Base-by-base conservation (phyloP, 2,797 vertebrate genomes). In the Champsocephalus gunnari region DNA sequence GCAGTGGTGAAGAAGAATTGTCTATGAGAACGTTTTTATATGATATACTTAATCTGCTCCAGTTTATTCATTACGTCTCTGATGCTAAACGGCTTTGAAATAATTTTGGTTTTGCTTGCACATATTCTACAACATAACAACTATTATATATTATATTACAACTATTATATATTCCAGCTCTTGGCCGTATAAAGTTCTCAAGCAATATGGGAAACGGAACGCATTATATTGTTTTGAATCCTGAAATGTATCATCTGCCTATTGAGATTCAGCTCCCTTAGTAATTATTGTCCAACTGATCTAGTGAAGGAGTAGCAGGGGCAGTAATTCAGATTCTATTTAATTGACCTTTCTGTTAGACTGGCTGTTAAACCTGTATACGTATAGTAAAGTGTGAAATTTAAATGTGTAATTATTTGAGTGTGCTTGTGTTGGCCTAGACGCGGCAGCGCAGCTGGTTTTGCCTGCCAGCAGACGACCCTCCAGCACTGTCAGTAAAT, bases 401-500 rank as follows among this genome's bases (percentile, higher is more conserved):
- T 38, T 58, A 9, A 61, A 38, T 19, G 3, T 32, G 6, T 28
- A 57, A 48, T 10, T n/a, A 14, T 1, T 12, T 3, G 5, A n/a
- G 60, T 19, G 16, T 50, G 19, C 53, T 21, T 67, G 16, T 69
- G 41, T 14, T 2, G 17, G 19, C 12, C 24, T 21, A 12, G 68
- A 54, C 21, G 43, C 5, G 19, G 47, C 50, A 16, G 24, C 11
- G 16, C 13, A 5, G 19, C 16, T 45, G 19, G 38, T 66, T 43
- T 45, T 19, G 43, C 58, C 58, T 6, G 14, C 51, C 61, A 60
- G 44, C 60, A 34, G 65, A 73, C 5, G 64, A 79, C 63, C 34
- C 66, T 67, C 60, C 61, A 57, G 24, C 49, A 71, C 72, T 45
- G 58, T 81, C 67, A 60, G 60, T 69, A 50, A 81, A 81, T 75